Evolutionary conservation across 2,797 vertebrate species (phyloP).

Genomic region (Platalea minor): DNA sequence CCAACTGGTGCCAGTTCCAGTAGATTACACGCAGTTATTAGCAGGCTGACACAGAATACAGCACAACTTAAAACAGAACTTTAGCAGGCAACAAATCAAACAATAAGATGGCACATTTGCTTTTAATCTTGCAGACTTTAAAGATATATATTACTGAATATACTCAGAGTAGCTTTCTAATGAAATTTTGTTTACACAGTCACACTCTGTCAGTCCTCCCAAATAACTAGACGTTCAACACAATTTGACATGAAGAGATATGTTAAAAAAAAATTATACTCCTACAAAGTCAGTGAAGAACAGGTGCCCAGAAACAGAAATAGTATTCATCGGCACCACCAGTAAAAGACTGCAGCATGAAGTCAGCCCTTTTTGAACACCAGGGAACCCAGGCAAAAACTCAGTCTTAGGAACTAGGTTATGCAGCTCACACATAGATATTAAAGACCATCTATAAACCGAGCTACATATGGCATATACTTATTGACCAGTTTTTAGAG

Average conservation of each 20-base stretch:
- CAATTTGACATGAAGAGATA: background rate
- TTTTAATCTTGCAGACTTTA: background rate
- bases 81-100: background rate
- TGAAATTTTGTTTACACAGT: background rate
- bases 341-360: background rate
- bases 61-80: background rate
- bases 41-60: background rate
- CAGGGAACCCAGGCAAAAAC: background rate
- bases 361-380: background rate
- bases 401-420: background rate
- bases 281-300: background rate
- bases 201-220: background rate
- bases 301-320: background rate
- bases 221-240: background rate
- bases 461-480: background rate
- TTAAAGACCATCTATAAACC: background rate
- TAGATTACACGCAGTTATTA: background rate
- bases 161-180: background rate
- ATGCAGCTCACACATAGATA: background rate
- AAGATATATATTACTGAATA: background rate
- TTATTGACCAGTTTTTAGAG: background rate
- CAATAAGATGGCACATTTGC: background rate
- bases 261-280: background rate
- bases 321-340: fast-evolving
- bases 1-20: background rate